A percentile compares a stretch with the other conserved stretches of the same genome.
These are phyloP conservation scores for Boulengeromyrus knoepffleri DNA, from an alignment of 2,113 vertebrate species.

Conservation along the genomic window DNA sequence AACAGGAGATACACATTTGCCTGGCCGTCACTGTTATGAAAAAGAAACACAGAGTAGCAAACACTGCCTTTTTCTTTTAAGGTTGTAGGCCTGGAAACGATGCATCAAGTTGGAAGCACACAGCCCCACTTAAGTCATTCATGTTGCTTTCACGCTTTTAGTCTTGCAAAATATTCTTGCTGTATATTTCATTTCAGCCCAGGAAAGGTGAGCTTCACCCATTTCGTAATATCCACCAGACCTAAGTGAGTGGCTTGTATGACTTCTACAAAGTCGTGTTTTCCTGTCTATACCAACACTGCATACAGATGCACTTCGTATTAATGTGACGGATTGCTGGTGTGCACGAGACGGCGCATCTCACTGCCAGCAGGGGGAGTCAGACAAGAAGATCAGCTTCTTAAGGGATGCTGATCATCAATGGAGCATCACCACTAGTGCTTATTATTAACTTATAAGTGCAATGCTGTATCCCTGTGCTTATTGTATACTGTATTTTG, in stretches of 20 bases:
- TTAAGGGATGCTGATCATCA: not conserved
- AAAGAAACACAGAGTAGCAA: not conserved
- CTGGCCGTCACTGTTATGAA: not conserved
- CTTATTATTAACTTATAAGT: constrained; percentile 11
- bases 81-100: not conserved
- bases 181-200: not conserved
- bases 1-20: not conserved
- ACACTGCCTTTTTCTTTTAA: not conserved
- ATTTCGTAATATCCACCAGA: not conserved
- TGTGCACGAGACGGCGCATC: not conserved
- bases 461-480: not conserved
- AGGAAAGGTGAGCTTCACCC: not conserved
- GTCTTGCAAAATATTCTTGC: not conserved
- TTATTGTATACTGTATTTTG: not conserved
- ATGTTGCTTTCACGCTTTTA: not conserved
- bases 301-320: not conserved
- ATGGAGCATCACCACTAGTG: not conserved
- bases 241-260: not conserved
- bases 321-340: not conserved
- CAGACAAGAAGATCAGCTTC: not conserved
- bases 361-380: constrained; percentile 5
- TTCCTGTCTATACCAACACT: not conserved
- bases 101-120: not conserved
- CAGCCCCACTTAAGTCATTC: not conserved
- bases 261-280: not conserved